Base-by-base conservation (phyloP, 2,888 invertebrate species). In the Pachydiplax longipennis region DNA sequence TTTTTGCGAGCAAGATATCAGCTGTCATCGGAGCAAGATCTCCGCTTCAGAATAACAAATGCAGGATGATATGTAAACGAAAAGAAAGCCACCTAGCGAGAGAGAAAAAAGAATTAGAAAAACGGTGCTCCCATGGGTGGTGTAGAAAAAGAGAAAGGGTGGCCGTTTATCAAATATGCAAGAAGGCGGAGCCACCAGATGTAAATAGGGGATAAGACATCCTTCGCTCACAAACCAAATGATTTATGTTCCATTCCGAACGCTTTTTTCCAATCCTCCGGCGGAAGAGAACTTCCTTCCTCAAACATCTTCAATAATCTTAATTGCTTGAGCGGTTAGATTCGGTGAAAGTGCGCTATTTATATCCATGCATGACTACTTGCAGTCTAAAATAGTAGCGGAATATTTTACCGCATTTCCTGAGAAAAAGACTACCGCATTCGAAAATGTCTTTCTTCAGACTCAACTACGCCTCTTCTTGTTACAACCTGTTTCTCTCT, bases 111-210 rank as follows among this genome's bases (percentile, higher is more conserved):
- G 53, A 53, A 53, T 53, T 53, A 53, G 53, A 53, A 73, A 13
- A 73, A 25, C 73, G 1, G 0, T 31, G 73, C 13, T 73, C 31
- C 73, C 73, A 31, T 13, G 31, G 73, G 73, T 18, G 18, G 4
- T 25, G 65, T 5, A n/a, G n/a, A 10, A 65, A n/a, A 25, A 25
- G 73, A 73, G 73, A 73, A 18, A 53, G 25, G 25, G 73, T 25
- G 31, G 73, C 73, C 87, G 61, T 87, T 65, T 87, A 87, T 87
- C 87, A 87, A 87, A 87, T 87, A 87, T 87, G 87, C 61, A 48
- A 18, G 35, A 31, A 31, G 31, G 12, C 25, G 48, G 25, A 18
- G 5, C 22, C 44, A 37, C 40, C 81, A n/a, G 48, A 48, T 87
- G 87, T 61, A 61, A 87, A 61, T 37, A 87, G 15, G 37, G 87